Evolutionary conservation across 2,797 vertebrate species (phyloP).

Genomic region (Pachyuromys duprasi): DNA sequence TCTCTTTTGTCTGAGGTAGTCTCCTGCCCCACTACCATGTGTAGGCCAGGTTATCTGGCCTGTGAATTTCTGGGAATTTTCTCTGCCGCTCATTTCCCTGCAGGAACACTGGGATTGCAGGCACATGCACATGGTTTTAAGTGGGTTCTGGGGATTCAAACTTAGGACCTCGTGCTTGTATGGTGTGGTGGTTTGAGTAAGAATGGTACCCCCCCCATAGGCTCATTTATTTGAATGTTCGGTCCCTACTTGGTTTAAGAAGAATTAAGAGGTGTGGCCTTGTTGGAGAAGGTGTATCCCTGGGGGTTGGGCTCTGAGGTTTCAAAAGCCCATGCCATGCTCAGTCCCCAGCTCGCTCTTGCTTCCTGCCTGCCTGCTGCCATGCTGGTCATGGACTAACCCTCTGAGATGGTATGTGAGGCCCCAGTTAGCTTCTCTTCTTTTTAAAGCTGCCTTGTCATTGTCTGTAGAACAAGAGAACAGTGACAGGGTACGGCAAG

Average conservation of each 20-base stretch:
- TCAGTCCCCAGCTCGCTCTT: not conserved
- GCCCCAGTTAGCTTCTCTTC: not conserved
- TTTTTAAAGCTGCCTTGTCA: not conserved
- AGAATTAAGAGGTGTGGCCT: not conserved
- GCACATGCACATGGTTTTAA: not conserved
- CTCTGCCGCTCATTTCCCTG: not conserved
- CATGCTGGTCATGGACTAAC: too few species aligned
- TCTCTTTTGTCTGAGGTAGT: not conserved
- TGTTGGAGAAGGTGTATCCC: not conserved
- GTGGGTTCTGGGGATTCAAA: not conserved
- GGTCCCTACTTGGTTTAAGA: not conserved
- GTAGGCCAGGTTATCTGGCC: not conserved
- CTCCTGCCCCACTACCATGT: too few species aligned
- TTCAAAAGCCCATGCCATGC: not conserved
- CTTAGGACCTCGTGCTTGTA: not conserved
- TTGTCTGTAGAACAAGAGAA: not conserved
- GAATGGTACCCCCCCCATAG: not conserved
- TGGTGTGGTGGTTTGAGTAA: not conserved
- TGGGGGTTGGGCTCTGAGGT: not conserved
- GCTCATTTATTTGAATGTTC: not conserved
- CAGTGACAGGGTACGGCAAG: not conserved
- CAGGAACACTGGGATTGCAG: not conserved
- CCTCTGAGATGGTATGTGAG: not conserved
- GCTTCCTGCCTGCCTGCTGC: not conserved
- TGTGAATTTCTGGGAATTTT: not conserved